These are phyloP conservation scores for Takifugu flavidus DNA, from an alignment of 2,113 vertebrate species.

Conservation along the genomic window DNA sequence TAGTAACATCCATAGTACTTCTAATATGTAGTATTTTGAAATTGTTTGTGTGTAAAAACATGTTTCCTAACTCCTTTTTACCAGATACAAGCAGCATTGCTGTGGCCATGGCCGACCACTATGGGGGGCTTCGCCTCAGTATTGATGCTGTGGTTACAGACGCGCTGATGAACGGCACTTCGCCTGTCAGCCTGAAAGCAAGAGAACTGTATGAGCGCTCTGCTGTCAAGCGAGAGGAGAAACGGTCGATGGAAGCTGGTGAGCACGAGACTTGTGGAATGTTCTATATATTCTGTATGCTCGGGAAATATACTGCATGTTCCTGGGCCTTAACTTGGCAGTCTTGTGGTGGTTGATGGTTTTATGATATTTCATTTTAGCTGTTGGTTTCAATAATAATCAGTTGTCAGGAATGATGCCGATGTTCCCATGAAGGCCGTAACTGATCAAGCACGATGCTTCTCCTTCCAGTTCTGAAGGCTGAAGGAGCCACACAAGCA, in stretches of 20 bases:
- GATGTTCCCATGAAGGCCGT: background rate
- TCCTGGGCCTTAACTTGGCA: no score
- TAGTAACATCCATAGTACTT: background rate
- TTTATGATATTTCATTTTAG: no score
- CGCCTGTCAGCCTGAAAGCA: constrained; percentile 58
- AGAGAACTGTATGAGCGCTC: constrained; percentile 75
- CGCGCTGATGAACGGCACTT: constrained; percentile 69
- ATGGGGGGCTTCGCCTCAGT: constrained; percentile 69
- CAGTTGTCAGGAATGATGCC: no score
- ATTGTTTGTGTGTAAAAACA: background rate
- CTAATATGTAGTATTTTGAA: background rate
- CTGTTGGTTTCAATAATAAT: no score
- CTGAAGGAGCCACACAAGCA: background rate
- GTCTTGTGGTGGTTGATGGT: no score
- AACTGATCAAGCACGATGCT: background rate
- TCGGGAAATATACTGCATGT: no score
- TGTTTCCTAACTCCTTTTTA: background rate
- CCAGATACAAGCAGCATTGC: constrained; percentile 77
- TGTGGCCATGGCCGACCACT: constrained; percentile 70
- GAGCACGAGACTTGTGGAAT: constrained; percentile 25
- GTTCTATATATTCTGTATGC: no score
- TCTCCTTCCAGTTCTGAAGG: constrained; percentile 31
- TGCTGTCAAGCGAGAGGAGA: constrained; percentile 59
- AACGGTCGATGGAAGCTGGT: constrained; percentile 66
- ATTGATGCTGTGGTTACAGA: constrained; percentile 79